Percentiles rank a stretch among this genome's conserved stretches.
phyloP scores from a whole-genome alignment of 2,113 vertebrate genomes.

The Tragelaphus buxtoni region DNA sequence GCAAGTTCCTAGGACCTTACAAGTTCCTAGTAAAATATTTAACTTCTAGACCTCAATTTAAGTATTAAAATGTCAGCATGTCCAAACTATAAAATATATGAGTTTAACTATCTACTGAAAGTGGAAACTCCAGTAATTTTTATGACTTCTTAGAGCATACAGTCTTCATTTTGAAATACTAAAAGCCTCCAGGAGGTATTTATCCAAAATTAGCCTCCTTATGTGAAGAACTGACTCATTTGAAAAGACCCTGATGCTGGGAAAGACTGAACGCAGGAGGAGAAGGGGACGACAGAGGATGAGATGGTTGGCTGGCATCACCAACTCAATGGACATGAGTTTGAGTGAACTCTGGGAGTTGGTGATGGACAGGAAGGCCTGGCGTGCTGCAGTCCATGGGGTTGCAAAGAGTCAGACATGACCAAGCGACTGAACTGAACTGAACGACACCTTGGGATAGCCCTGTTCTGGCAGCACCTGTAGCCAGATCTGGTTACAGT shows the following conservation, averaged over 20 bases:
- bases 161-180: slow-evolving; percentile 37
- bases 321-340: background rate
- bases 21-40: slow-evolving; percentile 8
- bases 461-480: slow-evolving; percentile 26
- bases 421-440: background rate
- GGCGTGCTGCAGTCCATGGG: background rate
- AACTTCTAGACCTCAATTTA: background rate
- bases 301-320: background rate
- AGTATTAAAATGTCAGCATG: background rate
- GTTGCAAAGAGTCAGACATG: background rate
- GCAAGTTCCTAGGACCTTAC: slow-evolving; percentile 30
- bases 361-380: background rate
- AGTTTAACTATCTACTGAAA: background rate
- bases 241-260: background rate
- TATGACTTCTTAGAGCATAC: background rate
- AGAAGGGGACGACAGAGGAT: background rate
- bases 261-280: background rate
- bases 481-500: slow-evolving; percentile 49
- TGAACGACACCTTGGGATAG: slow-evolving; percentile 14
- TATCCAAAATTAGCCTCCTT: slow-evolving; percentile 57
- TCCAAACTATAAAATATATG: background rate
- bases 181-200: slow-evolving; percentile 25
- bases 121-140: slow-evolving; percentile 16
- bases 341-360: background rate
- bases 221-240: background rate